Percentiles rank a stretch among this genome's conserved stretches.
Conservation (phyloP, 2,797 vertebrate genomes). For the Labeo calbasu region DNA sequence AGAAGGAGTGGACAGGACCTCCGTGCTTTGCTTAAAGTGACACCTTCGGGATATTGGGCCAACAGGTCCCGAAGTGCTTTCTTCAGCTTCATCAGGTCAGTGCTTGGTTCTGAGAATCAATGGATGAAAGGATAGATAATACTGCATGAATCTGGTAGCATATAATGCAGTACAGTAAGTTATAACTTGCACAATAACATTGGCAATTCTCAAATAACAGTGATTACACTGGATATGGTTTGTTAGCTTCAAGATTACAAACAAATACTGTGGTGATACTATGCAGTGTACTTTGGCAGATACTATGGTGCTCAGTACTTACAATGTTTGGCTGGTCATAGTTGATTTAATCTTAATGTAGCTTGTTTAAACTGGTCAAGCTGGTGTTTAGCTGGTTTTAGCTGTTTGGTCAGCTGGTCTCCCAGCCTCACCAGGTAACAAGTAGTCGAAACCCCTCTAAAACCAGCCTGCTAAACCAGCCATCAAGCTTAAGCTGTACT, state of each 20-base stretch:
- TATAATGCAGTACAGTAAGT: not conserved
- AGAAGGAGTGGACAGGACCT: constrained; percentile 53
- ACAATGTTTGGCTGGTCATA: not conserved
- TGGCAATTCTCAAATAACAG: not conserved
- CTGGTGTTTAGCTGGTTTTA: not conserved
- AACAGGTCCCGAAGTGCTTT: constrained; percentile 39
- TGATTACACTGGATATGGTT: not conserved
- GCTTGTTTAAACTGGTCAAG: not conserved
- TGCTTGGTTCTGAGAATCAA: not conserved
- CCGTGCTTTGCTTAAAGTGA: constrained; percentile 50
- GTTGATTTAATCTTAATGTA: not conserved
- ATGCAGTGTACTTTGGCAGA: not conserved
- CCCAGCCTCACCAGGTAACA: not conserved
- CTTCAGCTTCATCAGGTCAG: constrained; percentile 28
- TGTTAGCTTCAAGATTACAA: not conserved
- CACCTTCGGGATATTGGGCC: constrained; percentile 31
- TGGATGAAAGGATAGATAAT: not conserved
- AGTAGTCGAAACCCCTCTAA: not conserved
- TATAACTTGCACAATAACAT: not conserved
- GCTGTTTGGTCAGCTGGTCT: not conserved
- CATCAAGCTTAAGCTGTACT: not conserved
- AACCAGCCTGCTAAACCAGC: not conserved
- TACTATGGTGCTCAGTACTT: not conserved
- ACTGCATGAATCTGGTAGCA: too few relatives aligned
- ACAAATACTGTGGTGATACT: not conserved